These are phyloP conservation scores for Hirtodrosophila histrioides DNA, from an alignment of 2,888 invertebrate genomes.

Conservation along the genomic window DNA sequence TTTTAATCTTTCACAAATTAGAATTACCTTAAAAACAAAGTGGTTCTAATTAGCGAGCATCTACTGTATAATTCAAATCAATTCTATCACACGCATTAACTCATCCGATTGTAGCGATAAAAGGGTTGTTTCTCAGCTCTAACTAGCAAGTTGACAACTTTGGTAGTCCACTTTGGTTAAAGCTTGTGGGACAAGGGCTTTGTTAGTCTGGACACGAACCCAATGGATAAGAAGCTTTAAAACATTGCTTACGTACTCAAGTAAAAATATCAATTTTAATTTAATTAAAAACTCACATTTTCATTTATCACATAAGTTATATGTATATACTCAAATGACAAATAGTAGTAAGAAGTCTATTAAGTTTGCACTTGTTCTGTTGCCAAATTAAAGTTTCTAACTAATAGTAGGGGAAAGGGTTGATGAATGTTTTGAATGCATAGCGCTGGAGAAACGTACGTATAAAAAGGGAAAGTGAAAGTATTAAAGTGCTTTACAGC, in stretches of 20 bases:
- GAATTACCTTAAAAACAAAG: too few relatives aligned
- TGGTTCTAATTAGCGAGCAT: too few relatives aligned
- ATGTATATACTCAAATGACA: conserved; percentile 47
- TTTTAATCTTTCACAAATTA: too few relatives aligned
- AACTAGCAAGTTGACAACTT: too few relatives aligned
- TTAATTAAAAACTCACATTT: conserved; percentile 64
- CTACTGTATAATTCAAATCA: too few relatives aligned
- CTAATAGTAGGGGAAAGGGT: conserved; percentile 14
- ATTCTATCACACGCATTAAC: too few relatives aligned
- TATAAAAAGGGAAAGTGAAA: conserved; percentile 16
- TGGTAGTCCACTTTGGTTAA: too few relatives aligned
- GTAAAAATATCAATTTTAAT: conserved; percentile 51
- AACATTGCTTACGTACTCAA: not conserved
- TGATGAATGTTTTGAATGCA: conserved; percentile 44
- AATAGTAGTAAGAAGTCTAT: conserved; percentile 57
- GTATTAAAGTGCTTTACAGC: conserved; percentile 25
- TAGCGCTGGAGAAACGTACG: conserved; percentile 9
- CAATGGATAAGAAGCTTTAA: conserved; percentile 1
- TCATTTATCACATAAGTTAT: conserved; percentile 70
- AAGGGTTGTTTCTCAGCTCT: too few relatives aligned
- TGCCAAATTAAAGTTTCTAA: conserved; percentile 59
- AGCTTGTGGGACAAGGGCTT: too few relatives aligned
- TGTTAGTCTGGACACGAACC: conserved; percentile 11
- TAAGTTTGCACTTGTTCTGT: conserved; percentile 62
- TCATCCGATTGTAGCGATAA: too few relatives aligned